Conservation (phyloP, 2,888 invertebrate genomes). For the Muscina levida region DNA sequence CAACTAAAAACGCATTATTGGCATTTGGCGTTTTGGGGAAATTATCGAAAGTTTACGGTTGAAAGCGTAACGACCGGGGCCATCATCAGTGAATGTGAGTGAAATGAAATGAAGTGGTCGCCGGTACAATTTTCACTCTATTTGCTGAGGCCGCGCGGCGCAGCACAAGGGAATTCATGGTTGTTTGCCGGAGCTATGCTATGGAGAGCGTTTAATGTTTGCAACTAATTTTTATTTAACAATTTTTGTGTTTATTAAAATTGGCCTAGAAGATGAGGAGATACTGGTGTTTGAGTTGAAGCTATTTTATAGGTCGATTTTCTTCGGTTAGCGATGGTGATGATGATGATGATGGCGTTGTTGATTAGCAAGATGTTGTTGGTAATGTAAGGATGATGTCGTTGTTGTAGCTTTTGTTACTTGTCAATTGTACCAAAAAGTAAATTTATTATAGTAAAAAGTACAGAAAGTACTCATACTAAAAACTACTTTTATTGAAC, state of each 20-base stretch:
- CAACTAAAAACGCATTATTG: conserved; percentile 7
- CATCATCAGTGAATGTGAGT: background rate
- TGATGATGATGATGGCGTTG: background rate
- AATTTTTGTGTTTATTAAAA: conserved; percentile 32
- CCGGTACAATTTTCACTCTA: background rate
- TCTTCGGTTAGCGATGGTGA: background rate
- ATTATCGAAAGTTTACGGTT: background rate
- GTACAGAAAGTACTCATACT: no score
- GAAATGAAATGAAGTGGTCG: no score
- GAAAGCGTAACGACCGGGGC: no score
- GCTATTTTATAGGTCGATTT: background rate
- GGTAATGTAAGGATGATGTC: no score
- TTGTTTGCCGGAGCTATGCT: background rate
- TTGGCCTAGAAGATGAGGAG: background rate
- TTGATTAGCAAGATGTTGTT: no score
- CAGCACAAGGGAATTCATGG: background rate
- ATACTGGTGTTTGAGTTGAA: background rate
- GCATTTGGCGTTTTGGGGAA: background rate
- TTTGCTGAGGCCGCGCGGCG: background rate
- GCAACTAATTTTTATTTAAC: conserved; percentile 32
- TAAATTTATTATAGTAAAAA: no score
- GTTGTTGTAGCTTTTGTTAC: no score
- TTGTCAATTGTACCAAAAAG: no score
- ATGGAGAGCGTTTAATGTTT: conserved; percentile 12
- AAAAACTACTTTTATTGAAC: no score